Conservation (phyloP, 2,797 vertebrate species). For the Malurus leucopterus region DNA sequence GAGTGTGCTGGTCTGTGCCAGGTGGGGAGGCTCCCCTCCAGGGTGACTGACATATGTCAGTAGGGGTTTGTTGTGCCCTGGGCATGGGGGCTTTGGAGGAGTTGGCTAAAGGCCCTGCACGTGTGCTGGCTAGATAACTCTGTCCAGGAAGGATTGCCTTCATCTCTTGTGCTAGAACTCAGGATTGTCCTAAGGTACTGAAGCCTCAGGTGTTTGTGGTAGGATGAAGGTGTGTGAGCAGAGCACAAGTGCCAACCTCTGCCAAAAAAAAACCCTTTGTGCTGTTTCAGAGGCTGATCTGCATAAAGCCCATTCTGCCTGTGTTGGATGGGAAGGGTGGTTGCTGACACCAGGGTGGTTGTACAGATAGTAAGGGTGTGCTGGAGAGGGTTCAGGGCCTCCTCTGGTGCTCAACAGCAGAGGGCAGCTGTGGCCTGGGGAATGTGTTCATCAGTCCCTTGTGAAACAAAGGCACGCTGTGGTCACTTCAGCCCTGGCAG, state of each 20-base stretch:
- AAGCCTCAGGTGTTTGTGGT: neutral
- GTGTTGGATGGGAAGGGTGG: neutral
- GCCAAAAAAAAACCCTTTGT: neutral
- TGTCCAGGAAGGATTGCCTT: neutral
- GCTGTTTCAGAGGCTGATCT: neutral
- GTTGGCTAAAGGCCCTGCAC: neutral
- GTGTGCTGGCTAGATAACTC: neutral
- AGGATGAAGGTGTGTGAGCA: neutral
- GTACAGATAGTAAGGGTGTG: neutral
- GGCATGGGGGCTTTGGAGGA: neutral
- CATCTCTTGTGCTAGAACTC: neutral
- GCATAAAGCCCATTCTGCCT: neutral
- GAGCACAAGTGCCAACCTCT: neutral
- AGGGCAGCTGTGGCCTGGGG: neutral
- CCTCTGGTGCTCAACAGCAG: neutral
- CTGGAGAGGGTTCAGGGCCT: neutral
- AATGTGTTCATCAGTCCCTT: too few species aligned
- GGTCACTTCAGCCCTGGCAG: neutral
- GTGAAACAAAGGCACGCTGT: neutral
- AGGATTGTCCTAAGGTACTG: neutral
- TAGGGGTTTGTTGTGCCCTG: neutral
- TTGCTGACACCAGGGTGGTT: neutral
- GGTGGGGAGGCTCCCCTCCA: neutral
- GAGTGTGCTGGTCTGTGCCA: neutral
- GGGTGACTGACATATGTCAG: rapidly evolving